Evolutionary conservation across 92 coral and sea anemone species (phyloP), one percentile per base, ranked within the genome.

Genomic region (Phymanthus crucifer): DNA sequence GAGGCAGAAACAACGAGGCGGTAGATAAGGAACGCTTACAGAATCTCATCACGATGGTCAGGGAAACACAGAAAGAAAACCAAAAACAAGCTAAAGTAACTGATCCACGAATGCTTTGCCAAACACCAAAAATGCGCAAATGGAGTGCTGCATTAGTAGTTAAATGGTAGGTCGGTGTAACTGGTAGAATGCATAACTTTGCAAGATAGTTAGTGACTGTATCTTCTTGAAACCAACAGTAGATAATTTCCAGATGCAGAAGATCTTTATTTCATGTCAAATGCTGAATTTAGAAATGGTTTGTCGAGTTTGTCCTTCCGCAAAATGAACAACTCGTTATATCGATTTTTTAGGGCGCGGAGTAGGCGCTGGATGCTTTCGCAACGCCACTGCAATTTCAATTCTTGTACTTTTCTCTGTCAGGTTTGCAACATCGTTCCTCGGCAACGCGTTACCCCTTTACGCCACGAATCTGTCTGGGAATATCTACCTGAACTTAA

Each of bases 391-490:
- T 10, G 58, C 3, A 17, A 50, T 4, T 21, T 21, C 14, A 16
- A 21, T 21, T 14, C n/a, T 54, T 54, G 26, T 4, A 9, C n/a
- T 40, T 69, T 79, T 40, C 17, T 0, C 37, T 52, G 18, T 0
- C 56, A 89, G 93, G 93, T 50, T 89, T 54, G 87, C 85, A 1
- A 72, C 77, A 18, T 82, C 74, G 50, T 81, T 89, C 80, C 72
- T 89, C 3, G 70, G 84, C 75, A 78, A 82, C 35, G 90, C 90
- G 16, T 71, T 89, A 32, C 76, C 86, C 71, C 76, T 89, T 43
- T 82, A 89, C 76, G 83, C 86, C n/a, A 85, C 65, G 27, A 66
- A 81, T 50, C 77, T 89, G 48, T 89, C 83, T 32, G 93, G 89
- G 6, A 79, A 86, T 71, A 79, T 86, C 61, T 89, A 89, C 83